Conservation (phyloP, 2,113 vertebrate genomes). For the Pseudopipra pipra region DNA sequence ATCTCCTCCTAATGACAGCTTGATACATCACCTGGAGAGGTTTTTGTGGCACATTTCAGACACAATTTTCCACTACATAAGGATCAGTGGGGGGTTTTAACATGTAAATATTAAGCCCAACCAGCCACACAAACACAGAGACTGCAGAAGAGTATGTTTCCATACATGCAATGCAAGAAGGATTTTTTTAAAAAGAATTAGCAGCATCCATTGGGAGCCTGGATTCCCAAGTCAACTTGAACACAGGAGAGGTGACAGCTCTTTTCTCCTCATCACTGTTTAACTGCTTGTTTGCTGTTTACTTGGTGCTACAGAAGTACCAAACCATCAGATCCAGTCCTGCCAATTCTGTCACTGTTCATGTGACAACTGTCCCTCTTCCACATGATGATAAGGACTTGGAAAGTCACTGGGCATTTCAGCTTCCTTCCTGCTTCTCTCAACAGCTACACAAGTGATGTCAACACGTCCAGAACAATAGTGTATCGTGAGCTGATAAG, state of each 20-base stretch:
- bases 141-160: not conserved
- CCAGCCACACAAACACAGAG: not conserved
- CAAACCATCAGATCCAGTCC: not conserved
- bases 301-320: not conserved
- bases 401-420: constrained; percentile 37
- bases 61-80: not conserved
- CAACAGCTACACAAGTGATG: constrained; percentile 51
- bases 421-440: constrained; percentile 58
- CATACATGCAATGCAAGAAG: not conserved
- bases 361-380: constrained; percentile 1
- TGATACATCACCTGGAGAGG: not conserved
- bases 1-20: not conserved
- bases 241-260: not conserved
- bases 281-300: not conserved
- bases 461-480: constrained; percentile 35
- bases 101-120: not conserved
- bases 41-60: not conserved
- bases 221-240: not conserved
- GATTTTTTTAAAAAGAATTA: not conserved
- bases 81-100: not conserved
- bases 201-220: not conserved
- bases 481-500: not conserved
- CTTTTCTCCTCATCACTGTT: not conserved
- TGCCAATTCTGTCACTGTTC: constrained; percentile 14
- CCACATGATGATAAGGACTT: not conserved